Evolutionary conservation across 2,797 vertebrate species (phyloP).

Genomic region (Sciurus carolinensis): DNA sequence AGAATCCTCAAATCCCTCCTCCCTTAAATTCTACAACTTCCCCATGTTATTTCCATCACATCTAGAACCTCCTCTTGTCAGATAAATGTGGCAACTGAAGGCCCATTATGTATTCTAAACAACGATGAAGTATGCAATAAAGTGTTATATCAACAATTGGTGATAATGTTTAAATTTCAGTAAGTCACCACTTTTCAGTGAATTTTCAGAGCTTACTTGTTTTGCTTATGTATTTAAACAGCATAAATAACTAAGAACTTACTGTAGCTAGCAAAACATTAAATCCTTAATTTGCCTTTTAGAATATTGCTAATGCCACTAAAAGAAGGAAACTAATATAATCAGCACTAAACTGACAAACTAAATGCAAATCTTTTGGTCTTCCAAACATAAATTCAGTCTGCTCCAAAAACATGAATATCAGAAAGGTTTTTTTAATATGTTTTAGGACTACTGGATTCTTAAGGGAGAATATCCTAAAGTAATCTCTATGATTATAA

Average conservation of each 20-base stretch:
- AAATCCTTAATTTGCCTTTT: slow-evolving; percentile 37
- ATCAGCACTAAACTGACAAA: slow-evolving; percentile 32
- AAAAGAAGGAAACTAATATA: background rate
- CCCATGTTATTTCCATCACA: background rate
- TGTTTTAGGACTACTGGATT: slow-evolving; percentile 21
- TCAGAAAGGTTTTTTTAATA: slow-evolving; percentile 51
- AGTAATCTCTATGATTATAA: background rate
- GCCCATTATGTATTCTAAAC: background rate
- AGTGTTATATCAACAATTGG: slow-evolving; percentile 8
- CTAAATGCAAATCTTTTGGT: background rate
- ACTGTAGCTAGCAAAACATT: background rate
- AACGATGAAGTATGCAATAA: slow-evolving; percentile 16
- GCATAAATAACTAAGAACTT: slow-evolving; percentile 49
- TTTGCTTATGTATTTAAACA: slow-evolving; percentile 44
- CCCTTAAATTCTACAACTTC: slow-evolving; percentile 48
- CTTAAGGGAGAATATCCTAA: slow-evolving; percentile 4
- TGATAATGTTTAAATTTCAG: slow-evolving; percentile 31
- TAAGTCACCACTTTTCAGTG: background rate
- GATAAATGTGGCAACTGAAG: slow-evolving; percentile 3
- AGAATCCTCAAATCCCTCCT: slow-evolving; percentile 44
- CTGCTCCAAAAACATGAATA: slow-evolving; percentile 57
- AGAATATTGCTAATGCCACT: slow-evolving; percentile 24
- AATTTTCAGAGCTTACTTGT: slow-evolving; percentile 61
- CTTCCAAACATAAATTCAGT: slow-evolving; percentile 23
- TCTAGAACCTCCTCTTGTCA: slow-evolving; percentile 48